phyloP scores from a whole-genome alignment of 2,797 vertebrate species.

The Chanos chanos region DNA sequence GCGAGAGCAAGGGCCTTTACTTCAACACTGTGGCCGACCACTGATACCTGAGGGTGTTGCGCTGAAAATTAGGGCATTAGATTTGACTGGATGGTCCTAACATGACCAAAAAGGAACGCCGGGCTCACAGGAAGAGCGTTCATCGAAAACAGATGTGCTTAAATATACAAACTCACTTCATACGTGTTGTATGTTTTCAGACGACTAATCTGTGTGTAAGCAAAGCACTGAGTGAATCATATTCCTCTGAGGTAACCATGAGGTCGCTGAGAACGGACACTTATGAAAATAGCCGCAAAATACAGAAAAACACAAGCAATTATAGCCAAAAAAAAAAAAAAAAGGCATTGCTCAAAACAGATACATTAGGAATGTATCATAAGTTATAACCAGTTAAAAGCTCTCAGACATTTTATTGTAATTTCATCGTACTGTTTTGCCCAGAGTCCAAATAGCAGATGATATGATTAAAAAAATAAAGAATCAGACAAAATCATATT shows the following conservation, averaged over 20 bases:
- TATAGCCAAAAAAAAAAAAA: background rate
- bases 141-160: constrained; percentile 46
- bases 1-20: constrained; percentile 41
- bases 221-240: constrained; percentile 43
- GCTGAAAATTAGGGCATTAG: constrained; percentile 50
- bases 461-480: too few species aligned
- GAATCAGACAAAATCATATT: too few species aligned
- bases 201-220: constrained; percentile 37
- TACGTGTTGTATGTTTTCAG: constrained; percentile 39
- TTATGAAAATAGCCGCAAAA: background rate
- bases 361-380: too few species aligned
- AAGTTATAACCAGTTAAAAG: too few species aligned
- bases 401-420: too few species aligned
- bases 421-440: too few species aligned
- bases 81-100: constrained; percentile 37
- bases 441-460: too few species aligned
- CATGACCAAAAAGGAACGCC: constrained; percentile 17
- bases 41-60: constrained; percentile 48
- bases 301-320: background rate
- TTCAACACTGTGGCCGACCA: constrained; percentile 41
- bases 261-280: constrained; percentile 30
- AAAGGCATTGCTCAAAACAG: too few species aligned
- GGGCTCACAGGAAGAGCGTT: constrained; percentile 42
- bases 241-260: constrained; percentile 34
- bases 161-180: constrained; percentile 23